These are phyloP conservation scores for Ridgeia piscesae DNA, from an alignment of 1,140 invertebrate species.

Conservation along the genomic window DNA sequence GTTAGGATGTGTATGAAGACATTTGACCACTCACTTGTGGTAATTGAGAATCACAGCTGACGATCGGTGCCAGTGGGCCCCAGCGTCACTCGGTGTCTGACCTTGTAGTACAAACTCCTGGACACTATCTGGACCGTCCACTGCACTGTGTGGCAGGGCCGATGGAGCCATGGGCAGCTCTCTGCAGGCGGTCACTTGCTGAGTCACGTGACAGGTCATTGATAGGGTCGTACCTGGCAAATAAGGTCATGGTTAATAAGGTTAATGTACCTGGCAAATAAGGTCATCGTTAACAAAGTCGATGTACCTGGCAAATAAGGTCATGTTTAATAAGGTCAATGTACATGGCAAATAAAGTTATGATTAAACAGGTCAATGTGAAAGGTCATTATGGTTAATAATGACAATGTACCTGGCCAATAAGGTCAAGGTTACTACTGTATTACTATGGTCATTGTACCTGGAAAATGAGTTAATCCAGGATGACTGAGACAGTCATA, in stretches of 20 bases:
- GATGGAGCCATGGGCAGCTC: background rate
- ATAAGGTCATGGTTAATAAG: background rate
- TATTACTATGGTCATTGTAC: background rate
- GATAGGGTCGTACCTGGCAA: slow-evolving; percentile 14
- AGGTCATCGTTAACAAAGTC: slow-evolving; percentile 3
- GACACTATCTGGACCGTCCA: background rate
- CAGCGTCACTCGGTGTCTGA: slow-evolving; percentile 41
- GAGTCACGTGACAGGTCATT: background rate
- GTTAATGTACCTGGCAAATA: no score
- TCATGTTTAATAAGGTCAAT: background rate
- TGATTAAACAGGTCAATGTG: background rate
- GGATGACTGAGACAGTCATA: no score
- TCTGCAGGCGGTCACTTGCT: background rate
- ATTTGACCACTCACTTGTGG: slow-evolving; percentile 61
- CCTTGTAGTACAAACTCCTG: slow-evolving; percentile 10
- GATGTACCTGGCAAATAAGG: slow-evolving; percentile 1
- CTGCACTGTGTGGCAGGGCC: background rate
- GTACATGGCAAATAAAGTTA: no score
- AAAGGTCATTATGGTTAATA: background rate
- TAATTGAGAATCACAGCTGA: slow-evolving; percentile 69
- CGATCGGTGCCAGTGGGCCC: slow-evolving; percentile 69
- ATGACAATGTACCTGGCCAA: no score
- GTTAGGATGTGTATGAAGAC: background rate
- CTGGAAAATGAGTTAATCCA: no score
- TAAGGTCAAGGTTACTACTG: no score